These are phyloP conservation scores for Chelonus insularis DNA, from an alignment of 1,140 invertebrate species.

Conservation along the genomic window DNA sequence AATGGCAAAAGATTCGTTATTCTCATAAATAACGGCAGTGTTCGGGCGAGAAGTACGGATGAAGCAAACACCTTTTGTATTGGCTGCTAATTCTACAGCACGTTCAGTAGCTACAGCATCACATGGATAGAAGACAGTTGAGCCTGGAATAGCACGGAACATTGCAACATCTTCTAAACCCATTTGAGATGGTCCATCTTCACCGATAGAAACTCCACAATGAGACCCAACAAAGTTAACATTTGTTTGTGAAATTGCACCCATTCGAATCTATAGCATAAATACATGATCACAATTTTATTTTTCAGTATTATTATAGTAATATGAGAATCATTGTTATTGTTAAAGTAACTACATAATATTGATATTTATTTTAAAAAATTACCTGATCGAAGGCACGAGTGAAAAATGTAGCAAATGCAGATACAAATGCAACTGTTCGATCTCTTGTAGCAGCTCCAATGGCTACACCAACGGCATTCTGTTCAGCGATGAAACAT, in stretches of 20 bases:
- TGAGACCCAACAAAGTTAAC: conserved; percentile 96
- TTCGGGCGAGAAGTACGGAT: conserved; percentile 93
- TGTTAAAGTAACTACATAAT: no score
- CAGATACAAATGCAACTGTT: conserved; percentile 90
- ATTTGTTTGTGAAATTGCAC: conserved; percentile 97
- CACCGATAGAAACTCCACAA: conserved; percentile 93
- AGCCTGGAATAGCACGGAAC: conserved; percentile 90
- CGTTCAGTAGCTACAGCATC: conserved; percentile 95
- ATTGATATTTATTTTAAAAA: no score
- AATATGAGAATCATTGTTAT: no score
- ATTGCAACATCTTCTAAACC: conserved; percentile 96
- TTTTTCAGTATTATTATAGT: no score
- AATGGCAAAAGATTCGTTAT: conserved; percentile 80
- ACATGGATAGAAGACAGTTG: conserved; percentile 95
- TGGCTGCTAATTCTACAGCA: conserved; percentile 93
- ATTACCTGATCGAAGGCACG: conserved; percentile 91
- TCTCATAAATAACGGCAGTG: conserved; percentile 85
- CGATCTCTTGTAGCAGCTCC: conserved; percentile 88
- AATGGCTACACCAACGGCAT: conserved; percentile 93
- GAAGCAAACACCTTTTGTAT: conserved; percentile 94
- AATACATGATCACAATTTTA: no score
- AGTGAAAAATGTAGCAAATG: conserved; percentile 97
- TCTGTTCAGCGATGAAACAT: conserved; percentile 99
- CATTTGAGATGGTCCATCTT: conserved; percentile 99
- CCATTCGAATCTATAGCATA: conserved; percentile 96